These are phyloP conservation scores for Australoheros facetus DNA, from an alignment of 2,797 vertebrate genomes.

Conservation along the genomic window DNA sequence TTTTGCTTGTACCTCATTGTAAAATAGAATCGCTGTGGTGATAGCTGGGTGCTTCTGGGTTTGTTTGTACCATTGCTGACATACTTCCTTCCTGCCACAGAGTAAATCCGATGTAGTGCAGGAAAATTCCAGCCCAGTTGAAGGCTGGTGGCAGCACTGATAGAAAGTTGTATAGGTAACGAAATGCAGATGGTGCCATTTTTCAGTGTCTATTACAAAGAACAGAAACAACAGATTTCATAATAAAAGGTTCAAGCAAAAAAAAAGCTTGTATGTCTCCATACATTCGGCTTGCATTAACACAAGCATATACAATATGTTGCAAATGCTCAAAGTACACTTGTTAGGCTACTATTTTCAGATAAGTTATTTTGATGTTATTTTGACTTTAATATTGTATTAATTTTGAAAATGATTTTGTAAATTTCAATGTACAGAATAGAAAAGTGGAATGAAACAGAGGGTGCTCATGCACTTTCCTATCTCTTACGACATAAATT, in stretches of 20 bases:
- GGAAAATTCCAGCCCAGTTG: no score
- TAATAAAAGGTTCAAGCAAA: background rate
- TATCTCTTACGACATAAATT: conserved; percentile 8
- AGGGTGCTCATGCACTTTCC: background rate
- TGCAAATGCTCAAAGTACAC: background rate
- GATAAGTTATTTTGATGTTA: background rate
- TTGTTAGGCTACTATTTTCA: background rate
- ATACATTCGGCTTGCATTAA: background rate
- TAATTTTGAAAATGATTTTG: background rate
- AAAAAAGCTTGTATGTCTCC: no score
- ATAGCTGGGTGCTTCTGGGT: background rate
- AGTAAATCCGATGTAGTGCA: no score
- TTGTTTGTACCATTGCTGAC: background rate
- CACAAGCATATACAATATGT: background rate
- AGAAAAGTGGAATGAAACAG: background rate
- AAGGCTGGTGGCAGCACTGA: no score
- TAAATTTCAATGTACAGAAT: background rate
- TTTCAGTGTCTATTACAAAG: background rate
- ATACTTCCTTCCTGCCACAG: background rate
- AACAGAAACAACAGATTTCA: background rate
- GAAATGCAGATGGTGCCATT: background rate
- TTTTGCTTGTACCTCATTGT: no score
- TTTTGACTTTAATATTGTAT: background rate
- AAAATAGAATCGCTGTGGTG: no score
- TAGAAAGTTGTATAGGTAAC: no score